phyloP scores from a whole-genome alignment of 2,888 invertebrate genomes.

The Sipha maydis region DNA sequence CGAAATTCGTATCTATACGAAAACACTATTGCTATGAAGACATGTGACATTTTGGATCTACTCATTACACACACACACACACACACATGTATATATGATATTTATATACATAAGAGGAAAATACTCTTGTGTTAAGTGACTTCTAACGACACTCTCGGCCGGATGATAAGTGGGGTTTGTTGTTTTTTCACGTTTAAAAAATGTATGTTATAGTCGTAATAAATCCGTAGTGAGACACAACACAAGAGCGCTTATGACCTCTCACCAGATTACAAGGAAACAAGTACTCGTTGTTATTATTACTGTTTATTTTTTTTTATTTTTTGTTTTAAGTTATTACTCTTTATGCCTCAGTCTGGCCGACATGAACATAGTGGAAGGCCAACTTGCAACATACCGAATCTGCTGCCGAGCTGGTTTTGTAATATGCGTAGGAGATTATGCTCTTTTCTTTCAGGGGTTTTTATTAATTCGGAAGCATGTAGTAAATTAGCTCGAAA shows the following conservation, averaged over 20 bases:
- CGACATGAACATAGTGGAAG: constrained; percentile 41
- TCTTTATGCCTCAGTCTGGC: constrained; percentile 35
- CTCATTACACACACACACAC: not conserved
- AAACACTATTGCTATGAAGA: constrained; percentile 31
- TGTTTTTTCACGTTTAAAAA: constrained; percentile 61
- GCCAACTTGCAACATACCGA: constrained; percentile 17
- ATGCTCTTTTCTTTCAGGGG: not conserved
- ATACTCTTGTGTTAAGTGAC: constrained; percentile 57
- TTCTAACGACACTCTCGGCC: constrained; percentile 56
- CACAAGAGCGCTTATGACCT: constrained; percentile 56
- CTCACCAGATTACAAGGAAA: constrained; percentile 60
- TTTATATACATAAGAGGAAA: not conserved
- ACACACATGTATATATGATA: not conserved
- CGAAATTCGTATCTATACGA: constrained; percentile 52
- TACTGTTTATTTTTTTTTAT: constrained; percentile 18
- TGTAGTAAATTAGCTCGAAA: not conserved
- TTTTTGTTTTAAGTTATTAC: constrained; percentile 28
- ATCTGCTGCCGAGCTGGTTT: constrained; percentile 21
- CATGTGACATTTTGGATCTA: constrained; percentile 39
- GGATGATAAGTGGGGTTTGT: constrained; percentile 59
- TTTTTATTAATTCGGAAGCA: constrained; percentile 3
- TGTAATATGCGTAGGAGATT: constrained; percentile 1
- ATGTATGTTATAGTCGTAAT: constrained; percentile 53
- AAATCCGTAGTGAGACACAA: constrained; percentile 55
- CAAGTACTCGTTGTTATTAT: constrained; percentile 53